Evolutionary conservation across 37 sponge, comb jelly and placozoan species (phyloP).

Genomic region (Corticium candelabrum): DNA sequence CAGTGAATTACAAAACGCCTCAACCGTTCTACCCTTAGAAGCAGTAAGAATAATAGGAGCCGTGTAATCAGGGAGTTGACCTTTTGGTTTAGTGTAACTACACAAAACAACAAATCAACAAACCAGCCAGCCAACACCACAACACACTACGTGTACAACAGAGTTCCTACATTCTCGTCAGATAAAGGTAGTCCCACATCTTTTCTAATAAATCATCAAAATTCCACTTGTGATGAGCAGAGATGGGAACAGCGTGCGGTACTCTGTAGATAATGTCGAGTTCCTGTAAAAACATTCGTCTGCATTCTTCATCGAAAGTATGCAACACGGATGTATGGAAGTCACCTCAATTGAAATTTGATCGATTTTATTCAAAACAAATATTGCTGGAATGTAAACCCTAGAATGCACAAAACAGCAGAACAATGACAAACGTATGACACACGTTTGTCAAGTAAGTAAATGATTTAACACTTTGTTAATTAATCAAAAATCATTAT

Average conservation of each 20-base stretch:
- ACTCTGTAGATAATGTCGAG: constrained; percentile 94
- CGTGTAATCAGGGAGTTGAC: constrained; percentile 94
- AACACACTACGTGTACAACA: too few relatives aligned
- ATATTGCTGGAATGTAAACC: constrained; percentile 89
- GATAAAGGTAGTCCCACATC: constrained; percentile 91
- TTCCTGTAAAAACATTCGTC: constrained; percentile 57
- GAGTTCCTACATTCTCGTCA: constrained; percentile 73
- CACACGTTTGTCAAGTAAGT: too few relatives aligned
- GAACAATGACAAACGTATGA: not conserved
- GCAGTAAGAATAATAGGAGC: constrained; percentile 78
- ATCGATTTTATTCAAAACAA: constrained; percentile 97
- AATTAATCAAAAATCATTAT: not conserved
- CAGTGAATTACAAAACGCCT: constrained; percentile 86
- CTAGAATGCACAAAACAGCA: constrained; percentile 27
- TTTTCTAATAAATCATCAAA: constrained; percentile 97
- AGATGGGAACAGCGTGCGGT: constrained; percentile 96
- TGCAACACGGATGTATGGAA: too few relatives aligned
- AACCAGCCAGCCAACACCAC: not conserved
- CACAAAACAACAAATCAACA: not conserved
- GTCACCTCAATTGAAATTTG: constrained; percentile 88
- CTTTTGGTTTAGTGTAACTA: constrained; percentile 96
- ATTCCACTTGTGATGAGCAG: constrained; percentile 99
- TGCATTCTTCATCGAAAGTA: too few relatives aligned
- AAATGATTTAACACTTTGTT: not conserved
- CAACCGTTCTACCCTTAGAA: constrained; percentile 43